These are phyloP conservation scores for Invenusta paracnida DNA, from an alignment of 2,888 invertebrate species.

Conservation along the genomic window DNA sequence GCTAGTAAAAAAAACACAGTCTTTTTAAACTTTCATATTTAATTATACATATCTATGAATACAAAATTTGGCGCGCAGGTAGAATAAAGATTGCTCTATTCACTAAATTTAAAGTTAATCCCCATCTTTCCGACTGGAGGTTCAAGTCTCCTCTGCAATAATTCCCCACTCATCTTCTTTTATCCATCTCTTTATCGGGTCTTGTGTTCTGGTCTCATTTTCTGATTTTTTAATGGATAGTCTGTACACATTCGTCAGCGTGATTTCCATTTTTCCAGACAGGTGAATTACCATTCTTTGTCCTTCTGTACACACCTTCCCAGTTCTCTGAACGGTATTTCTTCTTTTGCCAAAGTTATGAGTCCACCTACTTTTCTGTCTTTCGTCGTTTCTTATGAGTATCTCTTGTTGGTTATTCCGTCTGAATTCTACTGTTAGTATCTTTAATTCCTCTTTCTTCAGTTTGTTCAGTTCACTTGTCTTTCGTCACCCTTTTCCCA, in stretches of 20 bases:
- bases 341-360: too few relatives aligned
- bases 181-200: too few relatives aligned
- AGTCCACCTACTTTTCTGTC: not conserved
- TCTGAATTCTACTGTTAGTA: not conserved
- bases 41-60: too few relatives aligned
- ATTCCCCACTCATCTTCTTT: not conserved
- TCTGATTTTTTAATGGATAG: not conserved
- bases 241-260: not conserved
- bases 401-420: not conserved
- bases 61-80: too few relatives aligned
- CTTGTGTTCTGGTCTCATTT: not conserved
- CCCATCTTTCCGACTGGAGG: not conserved
- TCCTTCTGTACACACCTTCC: too few relatives aligned
- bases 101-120: too few relatives aligned
- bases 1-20: too few relatives aligned
- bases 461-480: not conserved
- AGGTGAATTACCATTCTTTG: not conserved
- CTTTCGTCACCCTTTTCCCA: not conserved
- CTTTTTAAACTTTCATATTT: too few relatives aligned
- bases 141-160: not conserved
- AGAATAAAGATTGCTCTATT: too few relatives aligned
- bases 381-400: not conserved
- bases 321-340: too few relatives aligned
- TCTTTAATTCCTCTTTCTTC: not conserved
- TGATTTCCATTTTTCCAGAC: not conserved